These are phyloP conservation scores for Cryptotis parvus DNA, from an alignment of 2,113 vertebrate genomes.

Conservation along the genomic window DNA sequence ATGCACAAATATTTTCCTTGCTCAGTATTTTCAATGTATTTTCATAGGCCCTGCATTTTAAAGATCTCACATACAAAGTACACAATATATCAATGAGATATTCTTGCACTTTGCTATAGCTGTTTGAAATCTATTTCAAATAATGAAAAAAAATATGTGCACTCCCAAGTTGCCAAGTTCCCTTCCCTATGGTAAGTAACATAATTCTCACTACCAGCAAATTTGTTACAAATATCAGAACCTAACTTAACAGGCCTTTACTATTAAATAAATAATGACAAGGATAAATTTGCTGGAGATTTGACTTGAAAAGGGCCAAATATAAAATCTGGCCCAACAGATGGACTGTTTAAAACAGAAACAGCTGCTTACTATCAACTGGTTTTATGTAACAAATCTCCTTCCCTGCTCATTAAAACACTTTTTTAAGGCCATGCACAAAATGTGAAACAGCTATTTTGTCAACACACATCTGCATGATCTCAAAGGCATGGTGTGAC, in stretches of 20 bases:
- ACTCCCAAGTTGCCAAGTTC: not conserved
- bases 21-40: not conserved
- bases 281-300: not conserved
- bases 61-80: not conserved
- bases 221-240: not conserved
- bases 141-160: not conserved
- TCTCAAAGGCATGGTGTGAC: conserved; percentile 35
- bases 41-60: not conserved
- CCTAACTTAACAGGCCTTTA: not conserved
- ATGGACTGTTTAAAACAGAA: conserved; percentile 40
- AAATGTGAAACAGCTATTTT: conserved; percentile 15
- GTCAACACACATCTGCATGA: conserved; percentile 2
- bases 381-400: conserved; percentile 34
- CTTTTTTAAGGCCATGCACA: conserved; percentile 25
- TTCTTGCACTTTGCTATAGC: not conserved
- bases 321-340: conserved; percentile 23
- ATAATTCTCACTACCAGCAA: not conserved
- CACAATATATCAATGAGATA: not conserved
- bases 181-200: no score
- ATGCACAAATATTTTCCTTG: not conserved
- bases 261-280: not conserved
- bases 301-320: conserved; percentile 43
- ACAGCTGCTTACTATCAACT: conserved; percentile 53
- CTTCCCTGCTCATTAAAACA: conserved; percentile 44
- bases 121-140: not conserved